These are phyloP conservation scores for Ammodytes dubius DNA, from an alignment of 2,113 vertebrate species.

Conservation along the genomic window DNA sequence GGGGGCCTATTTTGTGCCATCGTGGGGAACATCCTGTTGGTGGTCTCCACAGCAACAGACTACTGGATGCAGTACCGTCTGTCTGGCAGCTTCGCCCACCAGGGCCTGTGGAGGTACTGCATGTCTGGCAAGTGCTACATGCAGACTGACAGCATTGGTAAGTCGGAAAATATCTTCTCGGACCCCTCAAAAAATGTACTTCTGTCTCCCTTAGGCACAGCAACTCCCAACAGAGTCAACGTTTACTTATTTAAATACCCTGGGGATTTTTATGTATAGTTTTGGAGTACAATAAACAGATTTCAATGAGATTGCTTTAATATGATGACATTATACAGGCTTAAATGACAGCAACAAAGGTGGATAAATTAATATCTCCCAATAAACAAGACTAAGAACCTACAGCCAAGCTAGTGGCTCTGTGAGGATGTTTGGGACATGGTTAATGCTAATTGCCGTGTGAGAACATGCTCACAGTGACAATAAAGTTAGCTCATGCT, in stretches of 20 bases:
- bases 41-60: conserved; percentile 91
- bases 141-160: conserved; percentile 91
- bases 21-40: conserved; percentile 91
- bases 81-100: conserved; percentile 90
- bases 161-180: conserved; percentile 46
- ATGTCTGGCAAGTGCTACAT: conserved; percentile 91
- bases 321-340: neutral
- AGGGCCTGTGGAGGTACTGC: conserved; percentile 93
- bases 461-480: neutral
- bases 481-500: neutral
- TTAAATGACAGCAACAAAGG: neutral
- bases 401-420: neutral
- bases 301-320: neutral
- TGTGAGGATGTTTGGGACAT: neutral
- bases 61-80: conserved; percentile 95
- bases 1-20: conserved; percentile 93
- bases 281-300: neutral
- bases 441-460: neutral
- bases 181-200: neutral
- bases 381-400: neutral
- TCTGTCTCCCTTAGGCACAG: neutral
- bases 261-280: neutral
- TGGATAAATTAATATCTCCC: neutral
- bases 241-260: neutral
- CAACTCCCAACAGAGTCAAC: neutral